phyloP scores from a whole-genome alignment of 2,888 invertebrate genomes.

The Trypoxylon attenuatum region DNA sequence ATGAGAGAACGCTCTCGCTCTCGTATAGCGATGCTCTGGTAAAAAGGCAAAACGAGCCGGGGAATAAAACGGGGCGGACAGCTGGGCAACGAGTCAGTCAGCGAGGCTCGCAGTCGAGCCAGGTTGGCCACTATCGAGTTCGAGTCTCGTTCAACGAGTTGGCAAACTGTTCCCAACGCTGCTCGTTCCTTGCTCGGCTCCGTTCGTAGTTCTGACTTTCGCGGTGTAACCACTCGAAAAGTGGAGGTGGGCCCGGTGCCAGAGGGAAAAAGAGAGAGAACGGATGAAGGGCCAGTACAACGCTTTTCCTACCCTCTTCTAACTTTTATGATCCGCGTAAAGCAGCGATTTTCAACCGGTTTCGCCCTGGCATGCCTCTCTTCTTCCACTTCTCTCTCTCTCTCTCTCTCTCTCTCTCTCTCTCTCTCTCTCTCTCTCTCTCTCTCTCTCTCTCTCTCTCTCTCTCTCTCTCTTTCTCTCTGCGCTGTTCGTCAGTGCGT shows the following conservation, averaged over 20 bases:
- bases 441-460: conserved; percentile 38
- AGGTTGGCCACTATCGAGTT: conserved; percentile 57
- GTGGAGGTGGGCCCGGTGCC: neutral
- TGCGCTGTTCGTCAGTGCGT: conserved; percentile 25
- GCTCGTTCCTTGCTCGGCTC: too few species aligned
- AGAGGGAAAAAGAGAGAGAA: conserved; percentile 8
- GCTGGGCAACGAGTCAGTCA: conserved; percentile 10
- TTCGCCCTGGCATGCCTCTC: conserved; percentile 31
- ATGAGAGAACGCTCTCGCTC: conserved; percentile 51
- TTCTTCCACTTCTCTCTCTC: conserved; percentile 38
- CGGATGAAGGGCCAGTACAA: conserved; percentile 26
- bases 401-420: conserved; percentile 18
- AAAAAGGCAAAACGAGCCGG: conserved; percentile 41
- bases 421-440: conserved; percentile 26
- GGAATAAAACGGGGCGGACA: conserved; percentile 18
- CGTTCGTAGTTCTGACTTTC: conserved; percentile 44
- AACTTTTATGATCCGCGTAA: conserved; percentile 69
- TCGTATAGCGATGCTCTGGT: too few species aligned
- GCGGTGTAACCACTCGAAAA: conserved; percentile 59
- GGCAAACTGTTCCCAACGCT: conserved; percentile 68
- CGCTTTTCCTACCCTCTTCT: conserved; percentile 60
- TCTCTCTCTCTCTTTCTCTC: conserved; percentile 28
- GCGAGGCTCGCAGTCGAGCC: conserved; percentile 24
- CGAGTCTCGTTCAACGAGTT: conserved; percentile 69
- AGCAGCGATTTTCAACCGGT: conserved; percentile 62